phyloP scores from a whole-genome alignment of 2,888 invertebrate genomes.

The Drosophila ustulata region DNA sequence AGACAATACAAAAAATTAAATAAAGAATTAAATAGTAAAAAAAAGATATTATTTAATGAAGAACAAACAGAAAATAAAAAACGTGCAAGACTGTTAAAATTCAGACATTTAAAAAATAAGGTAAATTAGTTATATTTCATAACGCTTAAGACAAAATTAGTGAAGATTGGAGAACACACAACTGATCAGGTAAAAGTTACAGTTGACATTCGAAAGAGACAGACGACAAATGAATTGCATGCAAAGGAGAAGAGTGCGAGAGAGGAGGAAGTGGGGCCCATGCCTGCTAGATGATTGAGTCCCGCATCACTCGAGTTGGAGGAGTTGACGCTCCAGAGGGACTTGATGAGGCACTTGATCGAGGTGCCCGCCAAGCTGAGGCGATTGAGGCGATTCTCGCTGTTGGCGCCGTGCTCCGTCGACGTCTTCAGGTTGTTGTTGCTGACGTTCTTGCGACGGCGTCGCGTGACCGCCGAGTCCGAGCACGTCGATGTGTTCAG shows the following conservation, averaged over 20 bases:
- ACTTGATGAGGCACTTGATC: conserved; percentile 91
- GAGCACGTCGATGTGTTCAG: conserved; percentile 84
- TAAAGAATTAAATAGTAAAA: no score
- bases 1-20: no score
- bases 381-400: conserved; percentile 83
- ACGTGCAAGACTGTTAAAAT: no score
- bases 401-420: conserved; percentile 73
- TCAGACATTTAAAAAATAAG: no score
- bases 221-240: conserved; percentile 3
- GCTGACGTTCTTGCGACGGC: conserved; percentile 83
- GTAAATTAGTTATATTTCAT: no score
- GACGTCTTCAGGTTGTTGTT: conserved; percentile 76
- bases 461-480: conserved; percentile 83
- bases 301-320: conserved; percentile 90
- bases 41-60: no score
- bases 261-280: conserved; percentile 74
- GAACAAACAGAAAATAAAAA: no score
- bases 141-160: no score
- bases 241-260: conserved; percentile 4
- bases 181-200: neutral
- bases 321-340: conserved; percentile 92
- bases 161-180: no score
- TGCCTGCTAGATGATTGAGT: conserved; percentile 93
- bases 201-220: neutral
- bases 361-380: conserved; percentile 84